Conservation (phyloP, 2,797 vertebrate species). For the Melanotaenia pygmaea region DNA sequence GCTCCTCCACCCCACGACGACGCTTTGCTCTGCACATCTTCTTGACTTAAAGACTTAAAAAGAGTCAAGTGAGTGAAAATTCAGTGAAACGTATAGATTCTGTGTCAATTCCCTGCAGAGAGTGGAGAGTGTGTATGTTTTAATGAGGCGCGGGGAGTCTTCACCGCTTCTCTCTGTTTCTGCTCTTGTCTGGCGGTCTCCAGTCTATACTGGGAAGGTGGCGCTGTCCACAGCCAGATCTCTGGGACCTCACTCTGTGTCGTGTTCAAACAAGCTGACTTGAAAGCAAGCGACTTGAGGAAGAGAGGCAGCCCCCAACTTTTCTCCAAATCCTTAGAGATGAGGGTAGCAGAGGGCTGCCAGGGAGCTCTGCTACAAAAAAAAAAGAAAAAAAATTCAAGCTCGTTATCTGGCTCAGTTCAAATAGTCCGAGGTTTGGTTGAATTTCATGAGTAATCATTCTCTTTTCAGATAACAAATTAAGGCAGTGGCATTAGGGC, state of each 20-base stretch:
- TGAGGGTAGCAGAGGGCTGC: slow-evolving; percentile 63
- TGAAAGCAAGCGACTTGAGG: slow-evolving; percentile 69
- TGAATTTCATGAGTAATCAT: slow-evolving; percentile 83
- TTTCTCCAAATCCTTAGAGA: slow-evolving; percentile 75
- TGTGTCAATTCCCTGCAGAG: slow-evolving; percentile 66
- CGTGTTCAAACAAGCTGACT: slow-evolving; percentile 72
- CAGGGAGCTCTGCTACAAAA: slow-evolving; percentile 58
- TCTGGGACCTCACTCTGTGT: slow-evolving; percentile 62
- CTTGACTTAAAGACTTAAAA: slow-evolving; percentile 75
- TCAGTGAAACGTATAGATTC: slow-evolving; percentile 69
- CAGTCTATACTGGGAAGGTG: slow-evolving; percentile 58
- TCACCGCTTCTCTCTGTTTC: slow-evolving; percentile 34
- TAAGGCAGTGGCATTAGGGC: slow-evolving; percentile 73
- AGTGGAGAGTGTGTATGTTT: slow-evolving; percentile 62
- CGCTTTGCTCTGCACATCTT: slow-evolving; percentile 68
- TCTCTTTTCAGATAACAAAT: slow-evolving; percentile 80
- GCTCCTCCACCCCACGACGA: slow-evolving; percentile 60
- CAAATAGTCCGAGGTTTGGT: slow-evolving; percentile 75
- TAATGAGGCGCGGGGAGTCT: slow-evolving; percentile 64
- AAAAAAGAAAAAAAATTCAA: slow-evolving; percentile 35
- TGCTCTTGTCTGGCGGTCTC: slow-evolving; percentile 40
- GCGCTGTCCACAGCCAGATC: slow-evolving; percentile 61
- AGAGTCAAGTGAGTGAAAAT: slow-evolving; percentile 63
- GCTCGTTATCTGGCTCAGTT: slow-evolving; percentile 79
- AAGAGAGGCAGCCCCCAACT: slow-evolving; percentile 59